phyloP scores from a whole-genome alignment of 2,888 invertebrate species.

The Aproaerema taeniolella region DNA sequence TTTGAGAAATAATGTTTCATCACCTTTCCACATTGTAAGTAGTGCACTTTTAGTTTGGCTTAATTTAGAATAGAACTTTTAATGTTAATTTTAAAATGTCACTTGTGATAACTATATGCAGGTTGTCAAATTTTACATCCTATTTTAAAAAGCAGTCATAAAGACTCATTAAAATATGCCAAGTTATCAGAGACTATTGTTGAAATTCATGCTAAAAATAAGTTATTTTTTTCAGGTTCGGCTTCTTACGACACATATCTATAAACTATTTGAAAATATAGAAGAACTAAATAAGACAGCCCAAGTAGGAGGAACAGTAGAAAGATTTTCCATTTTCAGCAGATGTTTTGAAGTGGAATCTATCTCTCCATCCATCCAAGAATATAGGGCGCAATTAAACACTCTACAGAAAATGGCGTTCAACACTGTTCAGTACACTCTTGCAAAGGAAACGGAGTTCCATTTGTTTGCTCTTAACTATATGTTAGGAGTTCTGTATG shows the following conservation, averaged over 20 bases:
- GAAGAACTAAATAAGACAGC: constrained; percentile 62
- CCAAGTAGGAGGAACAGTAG: constrained; percentile 43
- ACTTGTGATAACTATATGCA: no score
- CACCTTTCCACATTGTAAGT: constrained; percentile 82
- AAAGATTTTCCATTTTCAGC: constrained; percentile 79
- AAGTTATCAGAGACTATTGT: neutral
- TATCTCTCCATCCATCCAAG: constrained; percentile 83
- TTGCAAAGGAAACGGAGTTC: constrained; percentile 76
- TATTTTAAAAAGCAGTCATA: neutral
- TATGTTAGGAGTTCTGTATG: constrained; percentile 88
- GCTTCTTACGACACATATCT: constrained; percentile 83
- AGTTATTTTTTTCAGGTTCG: constrained; percentile 73
- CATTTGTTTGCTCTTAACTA: constrained; percentile 84
- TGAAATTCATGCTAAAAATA: no score
- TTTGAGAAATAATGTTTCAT: constrained; percentile 80
- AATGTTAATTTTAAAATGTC: no score
- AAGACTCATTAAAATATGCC: no score
- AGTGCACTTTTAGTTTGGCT: no score
- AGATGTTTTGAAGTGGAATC: constrained; percentile 84
- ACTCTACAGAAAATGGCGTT: constrained; percentile 85
- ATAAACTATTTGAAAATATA: constrained; percentile 80
- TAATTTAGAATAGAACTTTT: no score
- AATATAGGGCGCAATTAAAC: constrained; percentile 87
- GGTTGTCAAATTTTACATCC: no score
- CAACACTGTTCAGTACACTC: constrained; percentile 75